phyloP scores from a whole-genome alignment of 1,140 invertebrate species.

The Octopus sinensis region DNA sequence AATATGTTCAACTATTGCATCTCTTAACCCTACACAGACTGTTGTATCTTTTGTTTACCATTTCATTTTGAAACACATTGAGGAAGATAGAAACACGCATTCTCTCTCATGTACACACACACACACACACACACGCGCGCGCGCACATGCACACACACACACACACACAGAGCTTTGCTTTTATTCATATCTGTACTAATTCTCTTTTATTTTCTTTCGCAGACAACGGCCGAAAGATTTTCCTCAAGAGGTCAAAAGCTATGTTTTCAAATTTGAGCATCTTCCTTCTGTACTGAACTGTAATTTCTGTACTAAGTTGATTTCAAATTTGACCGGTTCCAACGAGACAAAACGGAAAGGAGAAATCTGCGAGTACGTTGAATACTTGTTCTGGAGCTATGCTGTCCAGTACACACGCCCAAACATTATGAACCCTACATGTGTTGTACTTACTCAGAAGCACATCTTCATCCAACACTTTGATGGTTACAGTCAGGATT shows the following conservation, averaged over 20 bases:
- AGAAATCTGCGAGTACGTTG: slow-evolving; percentile 6
- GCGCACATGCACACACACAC: too few species aligned
- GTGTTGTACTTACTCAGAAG: slow-evolving; percentile 47
- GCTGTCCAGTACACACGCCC: slow-evolving; percentile 42
- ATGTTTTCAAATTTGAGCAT: neutral
- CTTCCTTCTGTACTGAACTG: neutral
- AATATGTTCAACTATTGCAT: too few species aligned
- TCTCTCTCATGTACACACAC: too few species aligned
- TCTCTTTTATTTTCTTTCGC: neutral
- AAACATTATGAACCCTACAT: slow-evolving; percentile 34
- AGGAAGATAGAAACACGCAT: too few species aligned
- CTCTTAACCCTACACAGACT: too few species aligned
- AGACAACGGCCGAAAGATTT: neutral
- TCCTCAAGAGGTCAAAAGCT: neutral
- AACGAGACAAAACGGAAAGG: neutral
- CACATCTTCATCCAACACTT: slow-evolving; percentile 48
- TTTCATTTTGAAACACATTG: too few species aligned
- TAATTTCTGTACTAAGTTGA: neutral
- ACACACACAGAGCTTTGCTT: too few species aligned
- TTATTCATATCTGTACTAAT: neutral
- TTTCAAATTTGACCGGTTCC: neutral
- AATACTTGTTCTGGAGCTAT: slow-evolving; percentile 49
- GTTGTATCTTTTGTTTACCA: too few species aligned
- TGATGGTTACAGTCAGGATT: slow-evolving; percentile 29
- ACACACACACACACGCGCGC: too few species aligned